Evolutionary conservation across 1,140 invertebrate species (phyloP).

Genomic region (Batillaria attramentaria): DNA sequence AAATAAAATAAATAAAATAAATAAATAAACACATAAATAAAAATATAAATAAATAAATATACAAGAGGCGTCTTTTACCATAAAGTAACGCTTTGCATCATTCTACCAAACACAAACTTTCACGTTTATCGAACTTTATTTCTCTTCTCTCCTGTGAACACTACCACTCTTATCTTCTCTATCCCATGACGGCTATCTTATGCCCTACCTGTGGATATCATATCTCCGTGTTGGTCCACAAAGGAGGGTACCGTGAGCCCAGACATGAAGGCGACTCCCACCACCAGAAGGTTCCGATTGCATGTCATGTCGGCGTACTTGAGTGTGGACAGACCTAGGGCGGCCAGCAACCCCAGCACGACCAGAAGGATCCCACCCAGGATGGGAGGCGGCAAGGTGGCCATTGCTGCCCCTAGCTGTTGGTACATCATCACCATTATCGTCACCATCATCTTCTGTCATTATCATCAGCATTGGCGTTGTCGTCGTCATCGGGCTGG

Average conservation of each 20-base stretch:
- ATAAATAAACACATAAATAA: not conserved
- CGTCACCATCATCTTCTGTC: too few relatives aligned
- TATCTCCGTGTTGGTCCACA: constrained; percentile 75
- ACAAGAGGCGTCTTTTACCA: not conserved
- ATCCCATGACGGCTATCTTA: not conserved
- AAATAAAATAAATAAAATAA: not conserved
- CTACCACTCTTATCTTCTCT: not conserved
- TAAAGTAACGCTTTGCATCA: not conserved
- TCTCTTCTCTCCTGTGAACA: not conserved
- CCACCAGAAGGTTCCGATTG: constrained; percentile 86
- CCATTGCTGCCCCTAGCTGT: constrained; percentile 82
- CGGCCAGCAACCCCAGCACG: constrained; percentile 79
- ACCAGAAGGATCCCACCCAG: constrained; percentile 89
- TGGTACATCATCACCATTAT: too few relatives aligned
- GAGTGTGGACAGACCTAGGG: constrained; percentile 77
- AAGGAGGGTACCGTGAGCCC: constrained; percentile 84
- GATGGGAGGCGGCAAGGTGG: constrained; percentile 89
- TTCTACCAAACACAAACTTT: not conserved
- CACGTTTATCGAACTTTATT: not conserved
- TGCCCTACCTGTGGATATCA: constrained; percentile 78
- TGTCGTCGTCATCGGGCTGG: too few relatives aligned
- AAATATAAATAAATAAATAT: not conserved
- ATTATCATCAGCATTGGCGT: too few relatives aligned
- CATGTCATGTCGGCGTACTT: constrained; percentile 88
- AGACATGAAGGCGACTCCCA: constrained; percentile 89